Evolutionary conservation across 2,888 invertebrate species (phyloP), one percentile per base, ranked within the genome.

Genomic region (Plagodis dolabraria): DNA sequence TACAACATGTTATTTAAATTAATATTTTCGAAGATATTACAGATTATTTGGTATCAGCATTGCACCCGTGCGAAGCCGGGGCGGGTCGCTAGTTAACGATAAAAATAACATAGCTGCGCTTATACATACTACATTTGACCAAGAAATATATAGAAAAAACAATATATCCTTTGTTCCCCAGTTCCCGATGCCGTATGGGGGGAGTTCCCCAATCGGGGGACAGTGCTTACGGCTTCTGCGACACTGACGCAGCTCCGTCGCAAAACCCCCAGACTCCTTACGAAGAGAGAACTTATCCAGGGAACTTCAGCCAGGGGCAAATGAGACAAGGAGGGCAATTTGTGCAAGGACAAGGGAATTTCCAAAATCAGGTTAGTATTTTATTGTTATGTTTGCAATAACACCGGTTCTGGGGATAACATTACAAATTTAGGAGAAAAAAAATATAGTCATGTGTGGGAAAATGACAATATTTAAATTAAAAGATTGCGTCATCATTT

Each of bases 151-250:
- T 22, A 22, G 22, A 22, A 22, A 22, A 22, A 22, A 22, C 22
- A 22, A 34, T 47, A 49, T 5, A 40, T 6, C 9, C 22, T 7
- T 33, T 42, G 10, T 35, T 10, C 33, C 40, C 0, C 71, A 93
- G 94, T 67, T 93, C 94, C 46, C 83, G 94, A 0, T 94, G 94
- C 71, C 94, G 95, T n/a, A 95, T 95, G 85, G 94, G 94, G 0
- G 93, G 94, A 0, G 95, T 95, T 6, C 96, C 95, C 53, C 96
- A 97, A 0, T 93, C 93, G 0, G 93, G 93, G 0, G 97, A 97
- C 79, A 96, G 96, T 51, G 97, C 97, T 67, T 97, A 97, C 82
- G 97, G 97, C 0, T 96, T 96, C 83, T 95, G 95, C 59, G 94
- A 94, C 65, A 76, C 87, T 44, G 85, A 92, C 68, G 65, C 81